Percentiles rank a stretch among this genome's conserved stretches.
These are phyloP conservation scores for pig (Sus scrofa) DNA, from an alignment of 2,113 vertebrate genomes.

Conservation along the genomic window T2T-Sscrofa CM000817.6:168032501-168033000, in stretches of 20 bases:
- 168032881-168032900: background rate
- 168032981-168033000: background rate
- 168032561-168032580: too few species aligned
- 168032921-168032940: background rate
- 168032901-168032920: background rate
- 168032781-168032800: background rate
- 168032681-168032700: background rate
- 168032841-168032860: background rate
- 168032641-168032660: background rate
- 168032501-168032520: background rate
- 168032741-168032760: background rate
- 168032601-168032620: background rate
- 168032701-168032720: background rate
- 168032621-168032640: background rate
- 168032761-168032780: background rate
- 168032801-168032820: background rate
- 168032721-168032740: background rate
- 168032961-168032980: background rate
- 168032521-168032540: background rate
- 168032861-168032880: background rate
- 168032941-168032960: background rate
- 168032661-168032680: background rate
- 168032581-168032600: background rate
- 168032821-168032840: background rate
- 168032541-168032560: background rate